phyloP scores from a whole-genome alignment of 2,113 vertebrate genomes.

The Poeciliopsis prolifica region DNA sequence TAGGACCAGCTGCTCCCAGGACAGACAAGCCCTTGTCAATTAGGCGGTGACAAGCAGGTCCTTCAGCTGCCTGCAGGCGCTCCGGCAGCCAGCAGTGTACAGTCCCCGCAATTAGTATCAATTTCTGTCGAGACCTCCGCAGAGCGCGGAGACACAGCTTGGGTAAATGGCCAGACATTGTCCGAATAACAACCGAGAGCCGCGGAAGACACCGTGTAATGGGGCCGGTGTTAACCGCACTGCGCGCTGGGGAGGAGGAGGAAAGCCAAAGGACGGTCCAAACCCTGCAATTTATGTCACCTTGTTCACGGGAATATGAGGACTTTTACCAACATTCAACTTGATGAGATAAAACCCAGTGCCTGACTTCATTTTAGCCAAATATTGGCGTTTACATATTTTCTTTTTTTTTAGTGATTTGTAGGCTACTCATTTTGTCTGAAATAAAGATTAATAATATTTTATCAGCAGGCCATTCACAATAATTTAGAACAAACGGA shows the following conservation, averaged over 20 bases:
- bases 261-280: not conserved
- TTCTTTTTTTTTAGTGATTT: not conserved
- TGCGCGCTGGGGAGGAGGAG: constrained; percentile 52
- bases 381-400: not conserved
- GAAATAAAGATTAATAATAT: not conserved
- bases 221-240: constrained; percentile 59
- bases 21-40: constrained; percentile 99
- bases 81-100: constrained; percentile 84
- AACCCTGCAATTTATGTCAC: not conserved
- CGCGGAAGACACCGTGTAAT: constrained; percentile 73
- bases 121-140: constrained; percentile 93
- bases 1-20: constrained; percentile 98
- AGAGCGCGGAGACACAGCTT: constrained; percentile 88
- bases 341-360: not conserved
- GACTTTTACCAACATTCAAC: too few relatives aligned
- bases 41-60: constrained; percentile 97
- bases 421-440: not conserved
- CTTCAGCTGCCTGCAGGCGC: constrained; percentile 88
- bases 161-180: constrained; percentile 80
- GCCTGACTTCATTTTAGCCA: not conserved
- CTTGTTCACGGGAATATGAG: too few relatives aligned
- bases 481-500: too few relatives aligned
- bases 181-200: constrained; percentile 71
- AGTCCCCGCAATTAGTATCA: constrained; percentile 98
- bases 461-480: not conserved